phyloP scores from a whole-genome alignment of 2,797 vertebrate genomes.

The Typhlichthys subterraneus region DNA sequence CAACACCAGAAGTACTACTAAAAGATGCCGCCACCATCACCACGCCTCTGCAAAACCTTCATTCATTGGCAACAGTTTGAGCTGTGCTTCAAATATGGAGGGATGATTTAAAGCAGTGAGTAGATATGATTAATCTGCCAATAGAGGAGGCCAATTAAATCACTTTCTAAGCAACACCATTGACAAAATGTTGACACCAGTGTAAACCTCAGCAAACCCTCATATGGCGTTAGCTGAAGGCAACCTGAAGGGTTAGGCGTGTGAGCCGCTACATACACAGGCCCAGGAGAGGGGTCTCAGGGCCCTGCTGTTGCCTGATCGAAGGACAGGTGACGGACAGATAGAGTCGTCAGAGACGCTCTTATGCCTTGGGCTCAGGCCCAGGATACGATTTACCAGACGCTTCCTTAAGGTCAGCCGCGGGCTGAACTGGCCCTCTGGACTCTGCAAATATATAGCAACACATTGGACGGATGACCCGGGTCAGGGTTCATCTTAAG shows the following conservation, averaged over 20 bases:
- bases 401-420: slow-evolving; percentile 91
- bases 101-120: too few relatives aligned
- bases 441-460: slow-evolving; percentile 81
- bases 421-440: slow-evolving; percentile 87
- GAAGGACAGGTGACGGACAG: slow-evolving; percentile 73
- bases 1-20: slow-evolving; percentile 33
- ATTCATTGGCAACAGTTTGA: background rate
- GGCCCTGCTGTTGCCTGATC: slow-evolving; percentile 78
- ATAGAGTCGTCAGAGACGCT: slow-evolving; percentile 87
- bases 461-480: slow-evolving; percentile 43
- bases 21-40: slow-evolving; percentile 21
- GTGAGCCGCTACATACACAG: slow-evolving; percentile 86
- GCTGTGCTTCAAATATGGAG: too few relatives aligned
- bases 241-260: slow-evolving; percentile 28
- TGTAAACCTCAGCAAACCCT: slow-evolving; percentile 20
- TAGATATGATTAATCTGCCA: background rate
- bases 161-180: slow-evolving; percentile 44
- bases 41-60: slow-evolving; percentile 32
- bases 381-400: slow-evolving; percentile 97
- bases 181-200: slow-evolving; percentile 1
- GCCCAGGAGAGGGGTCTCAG: slow-evolving; percentile 94
- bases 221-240: slow-evolving; percentile 21
- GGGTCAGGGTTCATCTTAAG: background rate
- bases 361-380: slow-evolving; percentile 84
- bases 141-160: slow-evolving; percentile 30